phyloP scores from a whole-genome alignment of 2,113 vertebrate genomes.

The Laticauda laticaudata region DNA sequence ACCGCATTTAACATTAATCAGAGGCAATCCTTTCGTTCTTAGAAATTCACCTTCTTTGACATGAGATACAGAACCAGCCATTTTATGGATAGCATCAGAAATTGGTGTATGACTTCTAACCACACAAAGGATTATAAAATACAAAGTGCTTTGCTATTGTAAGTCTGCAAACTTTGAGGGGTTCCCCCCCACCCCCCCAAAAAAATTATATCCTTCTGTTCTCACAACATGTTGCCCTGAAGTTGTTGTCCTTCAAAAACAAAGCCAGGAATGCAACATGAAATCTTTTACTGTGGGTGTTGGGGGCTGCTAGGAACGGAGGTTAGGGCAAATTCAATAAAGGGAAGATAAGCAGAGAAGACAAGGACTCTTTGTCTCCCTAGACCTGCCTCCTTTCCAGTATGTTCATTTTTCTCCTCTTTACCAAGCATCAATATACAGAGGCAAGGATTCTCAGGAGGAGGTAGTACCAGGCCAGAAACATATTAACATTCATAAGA shows the following conservation, averaged over 20 bases:
- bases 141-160: constrained; percentile 33
- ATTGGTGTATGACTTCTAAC: constrained; percentile 56
- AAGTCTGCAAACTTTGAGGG: constrained; percentile 11
- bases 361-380: neutral
- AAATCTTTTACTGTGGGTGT: neutral
- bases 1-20: constrained; percentile 29
- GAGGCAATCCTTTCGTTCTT: constrained; percentile 7
- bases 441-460: neutral
- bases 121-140: constrained; percentile 51
- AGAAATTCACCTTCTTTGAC: constrained; percentile 48
- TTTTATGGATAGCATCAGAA: constrained; percentile 18
- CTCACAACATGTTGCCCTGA: neutral
- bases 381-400: neutral
- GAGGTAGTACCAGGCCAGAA: neutral
- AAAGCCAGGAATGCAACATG: neutral
- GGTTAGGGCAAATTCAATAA: neutral
- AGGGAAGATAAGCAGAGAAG: neutral
- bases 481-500: no score
- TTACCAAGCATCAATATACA: neutral
- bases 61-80: constrained; percentile 52
- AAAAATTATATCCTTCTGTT: neutral
- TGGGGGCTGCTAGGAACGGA: neutral
- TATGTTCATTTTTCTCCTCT: neutral
- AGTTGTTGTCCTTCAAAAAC: neutral
- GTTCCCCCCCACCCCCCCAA: neutral